Conservation (phyloP, 2,113 vertebrate species). For the Pomatorhinus ruficollis region DNA sequence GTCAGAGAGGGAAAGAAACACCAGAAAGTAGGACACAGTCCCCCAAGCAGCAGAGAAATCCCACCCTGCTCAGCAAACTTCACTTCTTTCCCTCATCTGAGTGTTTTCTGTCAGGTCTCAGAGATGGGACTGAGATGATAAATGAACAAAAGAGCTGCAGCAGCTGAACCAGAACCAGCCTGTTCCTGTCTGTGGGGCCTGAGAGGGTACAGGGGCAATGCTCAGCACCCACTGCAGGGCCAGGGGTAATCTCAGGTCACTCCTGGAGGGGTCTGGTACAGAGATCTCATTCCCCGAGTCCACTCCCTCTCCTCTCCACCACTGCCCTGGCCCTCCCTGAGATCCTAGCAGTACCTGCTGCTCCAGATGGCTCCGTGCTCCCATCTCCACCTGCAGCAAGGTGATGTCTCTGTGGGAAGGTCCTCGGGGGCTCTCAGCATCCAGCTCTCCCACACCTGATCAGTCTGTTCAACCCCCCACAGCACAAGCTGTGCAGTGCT, state of each 20-base stretch:
- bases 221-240: background rate
- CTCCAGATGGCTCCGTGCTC: rapidly evolving
- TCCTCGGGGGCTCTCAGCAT: rapidly evolving
- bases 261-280: rapidly evolving
- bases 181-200: rapidly evolving
- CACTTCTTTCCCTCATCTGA: background rate
- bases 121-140: background rate
- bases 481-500: background rate
- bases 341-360: background rate
- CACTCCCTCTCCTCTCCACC: rapidly evolving
- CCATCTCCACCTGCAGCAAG: rapidly evolving
- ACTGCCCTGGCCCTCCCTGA: rapidly evolving
- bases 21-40: constrained; percentile 50
- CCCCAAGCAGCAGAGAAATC: background rate
- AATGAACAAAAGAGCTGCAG: constrained; percentile 17
- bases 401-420: background rate
- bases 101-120: constrained; percentile 18
- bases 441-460: background rate
- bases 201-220: background rate
- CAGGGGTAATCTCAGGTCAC: background rate
- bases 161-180: background rate
- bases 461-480: rapidly evolving
- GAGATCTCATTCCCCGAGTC: background rate
- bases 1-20: background rate
- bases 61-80: constrained; percentile 29